These are phyloP conservation scores for Apodemia duryi DNA, from an alignment of 2,888 invertebrate species.

Conservation along the genomic window DNA sequence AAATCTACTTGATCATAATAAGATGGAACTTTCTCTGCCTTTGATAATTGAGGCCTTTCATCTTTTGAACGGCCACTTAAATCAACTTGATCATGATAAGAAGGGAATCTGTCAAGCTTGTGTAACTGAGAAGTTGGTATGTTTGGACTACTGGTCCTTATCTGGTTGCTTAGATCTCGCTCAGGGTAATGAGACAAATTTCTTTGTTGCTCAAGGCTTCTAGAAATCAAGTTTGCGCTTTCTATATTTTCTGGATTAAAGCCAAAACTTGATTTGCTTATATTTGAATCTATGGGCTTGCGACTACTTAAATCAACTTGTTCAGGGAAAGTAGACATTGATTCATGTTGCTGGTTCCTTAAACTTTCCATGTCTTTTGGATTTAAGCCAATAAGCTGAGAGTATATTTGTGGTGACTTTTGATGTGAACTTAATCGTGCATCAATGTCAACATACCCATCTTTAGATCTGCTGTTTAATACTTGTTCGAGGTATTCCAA, in stretches of 20 bases:
- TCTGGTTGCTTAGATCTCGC: background rate
- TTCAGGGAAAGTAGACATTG: background rate
- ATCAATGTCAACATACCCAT: background rate
- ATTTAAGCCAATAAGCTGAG: background rate
- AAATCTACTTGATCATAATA: background rate
- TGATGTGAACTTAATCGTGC: slow-evolving; percentile 1
- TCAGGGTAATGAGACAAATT: background rate
- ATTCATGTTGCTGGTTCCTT: background rate
- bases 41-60: background rate
- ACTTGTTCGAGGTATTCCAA: background rate
- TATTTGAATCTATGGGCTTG: background rate
- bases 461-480: background rate
- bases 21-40: background rate
- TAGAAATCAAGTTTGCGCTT: background rate
- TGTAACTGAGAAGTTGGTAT: background rate
- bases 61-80: background rate
- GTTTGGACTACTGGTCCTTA: background rate
- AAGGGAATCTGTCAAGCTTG: background rate
- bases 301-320: slow-evolving; percentile 4
- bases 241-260: background rate
- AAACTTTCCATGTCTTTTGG: background rate
- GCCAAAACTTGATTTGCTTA: background rate
- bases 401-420: slow-evolving; percentile 1
- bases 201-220: slow-evolving; percentile 1
- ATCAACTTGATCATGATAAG: background rate